A percentile compares a stretch with the other conserved stretches of the same genome.
Conservation (phyloP, 2,113 vertebrate genomes). For the Rhabdomys dilectus region DNA sequence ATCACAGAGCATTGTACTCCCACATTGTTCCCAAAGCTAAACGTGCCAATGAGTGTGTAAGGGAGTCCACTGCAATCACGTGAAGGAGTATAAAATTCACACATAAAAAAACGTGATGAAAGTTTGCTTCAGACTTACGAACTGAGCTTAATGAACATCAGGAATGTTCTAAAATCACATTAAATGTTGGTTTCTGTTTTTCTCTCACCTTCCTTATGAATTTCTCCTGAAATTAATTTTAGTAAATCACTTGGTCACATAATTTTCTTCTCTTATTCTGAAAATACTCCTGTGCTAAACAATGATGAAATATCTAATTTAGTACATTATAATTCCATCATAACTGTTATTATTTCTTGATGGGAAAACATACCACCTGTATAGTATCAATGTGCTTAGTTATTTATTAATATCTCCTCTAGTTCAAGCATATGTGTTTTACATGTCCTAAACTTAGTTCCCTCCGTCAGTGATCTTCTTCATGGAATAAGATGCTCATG, state of each 20-base stretch:
- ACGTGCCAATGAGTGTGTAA: too few relatives aligned
- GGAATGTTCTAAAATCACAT: background rate
- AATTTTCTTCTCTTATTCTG: background rate
- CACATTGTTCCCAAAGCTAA: background rate
- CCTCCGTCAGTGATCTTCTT: background rate
- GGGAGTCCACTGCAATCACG: background rate
- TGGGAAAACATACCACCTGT: background rate
- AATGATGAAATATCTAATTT: background rate
- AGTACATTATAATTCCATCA: background rate
- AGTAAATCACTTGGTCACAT: background rate
- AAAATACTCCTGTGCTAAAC: background rate
- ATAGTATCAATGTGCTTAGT: background rate
- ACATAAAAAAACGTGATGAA: too few relatives aligned
- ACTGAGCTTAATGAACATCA: background rate
- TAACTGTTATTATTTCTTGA: background rate
- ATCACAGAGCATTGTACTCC: background rate
- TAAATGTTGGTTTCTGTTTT: background rate
- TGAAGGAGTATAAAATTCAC: background rate
- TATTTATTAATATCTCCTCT: background rate
- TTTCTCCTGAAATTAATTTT: background rate
- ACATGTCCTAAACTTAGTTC: background rate
- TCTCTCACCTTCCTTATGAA: background rate
- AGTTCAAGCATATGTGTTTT: background rate
- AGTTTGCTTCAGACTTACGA: background rate
- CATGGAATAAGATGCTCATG: background rate